A percentile compares a stretch with the other conserved stretches of the same genome.
Evolutionary conservation across 2,888 invertebrate species (phyloP).

Genomic region (Eugnorisma glareosa): DNA sequence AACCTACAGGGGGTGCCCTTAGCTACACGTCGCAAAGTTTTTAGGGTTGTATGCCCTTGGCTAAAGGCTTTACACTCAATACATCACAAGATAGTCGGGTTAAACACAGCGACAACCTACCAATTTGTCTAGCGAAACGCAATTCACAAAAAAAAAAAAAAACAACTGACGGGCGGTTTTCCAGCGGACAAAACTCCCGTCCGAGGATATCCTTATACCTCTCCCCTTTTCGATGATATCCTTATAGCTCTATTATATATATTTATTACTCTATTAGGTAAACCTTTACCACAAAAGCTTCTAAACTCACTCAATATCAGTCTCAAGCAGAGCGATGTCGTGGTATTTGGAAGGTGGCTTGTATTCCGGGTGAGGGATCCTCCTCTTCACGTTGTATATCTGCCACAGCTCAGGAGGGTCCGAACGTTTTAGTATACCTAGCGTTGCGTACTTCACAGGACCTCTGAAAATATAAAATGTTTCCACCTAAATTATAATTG

Average conservation of each 20-base stretch:
- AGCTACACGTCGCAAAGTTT: not conserved
- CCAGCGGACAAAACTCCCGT: not conserved
- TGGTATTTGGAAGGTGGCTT: constrained; percentile 59
- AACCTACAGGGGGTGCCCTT: not conserved
- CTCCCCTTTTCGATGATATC: not conserved
- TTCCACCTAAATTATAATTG: not conserved
- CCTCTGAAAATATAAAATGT: constrained; percentile 58
- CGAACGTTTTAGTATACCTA: constrained; percentile 68
- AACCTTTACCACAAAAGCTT: not conserved
- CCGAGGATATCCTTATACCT: not conserved
- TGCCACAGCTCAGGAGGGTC: constrained; percentile 62
- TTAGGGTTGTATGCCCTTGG: not conserved
- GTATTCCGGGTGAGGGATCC: constrained; percentile 61
- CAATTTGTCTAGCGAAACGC: not conserved
- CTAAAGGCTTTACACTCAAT: not conserved
- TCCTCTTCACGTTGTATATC: constrained; percentile 43
- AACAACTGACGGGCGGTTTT: not conserved
- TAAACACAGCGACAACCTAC: not conserved
- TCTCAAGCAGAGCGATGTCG: constrained; percentile 64
- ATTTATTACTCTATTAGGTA: too few species aligned
- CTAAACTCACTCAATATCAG: constrained; percentile 40
- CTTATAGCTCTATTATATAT: not conserved
- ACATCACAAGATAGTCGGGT: not conserved
- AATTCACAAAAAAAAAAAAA: not conserved
- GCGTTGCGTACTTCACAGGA: constrained; percentile 53